Conservation (phyloP, 2,797 vertebrate species). For the Clarias laeviceps region DNA sequence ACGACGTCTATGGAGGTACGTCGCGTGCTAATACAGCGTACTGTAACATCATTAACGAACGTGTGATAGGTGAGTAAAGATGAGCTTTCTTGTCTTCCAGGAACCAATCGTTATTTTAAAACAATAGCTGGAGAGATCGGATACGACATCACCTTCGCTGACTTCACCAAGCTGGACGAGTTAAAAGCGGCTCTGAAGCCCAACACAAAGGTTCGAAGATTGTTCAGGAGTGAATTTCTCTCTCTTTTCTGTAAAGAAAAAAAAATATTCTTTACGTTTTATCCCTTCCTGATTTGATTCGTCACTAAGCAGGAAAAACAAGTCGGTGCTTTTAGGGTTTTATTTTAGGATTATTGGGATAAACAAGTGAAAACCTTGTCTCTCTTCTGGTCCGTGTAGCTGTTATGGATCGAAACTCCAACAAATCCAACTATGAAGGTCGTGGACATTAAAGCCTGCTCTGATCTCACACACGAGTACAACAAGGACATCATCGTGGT, state of each 20-base stretch:
- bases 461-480: slow-evolving; percentile 73
- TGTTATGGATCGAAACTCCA: slow-evolving; percentile 93
- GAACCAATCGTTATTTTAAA: slow-evolving; percentile 90
- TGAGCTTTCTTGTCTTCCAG: slow-evolving; percentile 62
- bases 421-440: slow-evolving; percentile 90
- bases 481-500: slow-evolving; percentile 82
- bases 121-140: slow-evolving; percentile 74
- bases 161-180: slow-evolving; percentile 78
- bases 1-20: slow-evolving; percentile 92
- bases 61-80: neutral
- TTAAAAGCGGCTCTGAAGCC: slow-evolving; percentile 84
- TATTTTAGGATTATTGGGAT: neutral
- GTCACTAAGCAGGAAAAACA: neutral
- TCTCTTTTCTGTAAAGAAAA: neutral
- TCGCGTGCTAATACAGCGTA: neutral
- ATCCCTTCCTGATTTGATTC: neutral
- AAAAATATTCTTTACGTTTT: neutral
- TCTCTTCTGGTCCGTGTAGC: slow-evolving; percentile 66
- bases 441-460: slow-evolving; percentile 84
- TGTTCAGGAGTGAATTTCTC: neutral
- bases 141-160: slow-evolving; percentile 80
- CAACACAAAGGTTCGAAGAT: slow-evolving; percentile 85
- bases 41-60: too few relatives aligned
- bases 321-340: neutral
- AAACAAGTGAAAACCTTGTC: neutral